These are phyloP conservation scores for Staurois parvus DNA, from an alignment of 2,797 vertebrate species.

Conservation along the genomic window DNA sequence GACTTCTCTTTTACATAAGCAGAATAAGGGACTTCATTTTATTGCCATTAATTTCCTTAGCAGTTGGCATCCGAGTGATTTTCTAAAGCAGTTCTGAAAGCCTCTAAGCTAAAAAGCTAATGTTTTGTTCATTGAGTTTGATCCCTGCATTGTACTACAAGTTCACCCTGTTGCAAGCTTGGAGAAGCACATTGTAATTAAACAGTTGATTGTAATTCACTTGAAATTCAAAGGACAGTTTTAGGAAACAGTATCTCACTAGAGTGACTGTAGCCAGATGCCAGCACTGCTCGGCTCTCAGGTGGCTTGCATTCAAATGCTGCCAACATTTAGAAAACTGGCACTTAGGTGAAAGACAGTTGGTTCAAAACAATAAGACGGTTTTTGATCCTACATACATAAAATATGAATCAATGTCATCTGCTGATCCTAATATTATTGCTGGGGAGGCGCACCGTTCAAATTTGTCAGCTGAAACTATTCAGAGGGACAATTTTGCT, in stretches of 20 bases:
- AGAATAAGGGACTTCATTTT: too few species aligned
- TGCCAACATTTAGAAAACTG: slow-evolving; percentile 41
- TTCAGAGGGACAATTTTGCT: neutral
- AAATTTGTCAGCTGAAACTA: neutral
- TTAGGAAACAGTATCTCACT: slow-evolving; percentile 29
- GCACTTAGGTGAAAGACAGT: slow-evolving; percentile 17
- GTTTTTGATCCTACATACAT: slow-evolving; percentile 26
- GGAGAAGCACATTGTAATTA: slow-evolving; percentile 3
- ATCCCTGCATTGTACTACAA: neutral
- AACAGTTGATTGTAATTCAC: slow-evolving; percentile 7
- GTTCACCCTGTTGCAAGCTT: neutral
- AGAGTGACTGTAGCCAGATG: slow-evolving; percentile 37
- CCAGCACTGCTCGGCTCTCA: slow-evolving; percentile 21
- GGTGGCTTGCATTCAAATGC: slow-evolving; percentile 30
- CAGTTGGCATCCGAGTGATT: neutral
- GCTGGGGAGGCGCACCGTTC: neutral
- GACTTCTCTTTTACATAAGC: too few species aligned
- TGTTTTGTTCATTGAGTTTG: neutral
- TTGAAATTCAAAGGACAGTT: slow-evolving; percentile 41
- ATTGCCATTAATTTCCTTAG: neutral
- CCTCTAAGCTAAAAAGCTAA: neutral
- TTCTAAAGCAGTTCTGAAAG: neutral
- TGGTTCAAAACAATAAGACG: slow-evolving; percentile 37
- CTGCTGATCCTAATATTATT: slow-evolving; percentile 13
- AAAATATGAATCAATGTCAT: slow-evolving; percentile 31